Percentiles rank a stretch among this genome's conserved stretches.
These are phyloP conservation scores for Petrolisthes cinctipes DNA, from an alignment of 2,888 invertebrate species.

Conservation along the genomic window DNA sequence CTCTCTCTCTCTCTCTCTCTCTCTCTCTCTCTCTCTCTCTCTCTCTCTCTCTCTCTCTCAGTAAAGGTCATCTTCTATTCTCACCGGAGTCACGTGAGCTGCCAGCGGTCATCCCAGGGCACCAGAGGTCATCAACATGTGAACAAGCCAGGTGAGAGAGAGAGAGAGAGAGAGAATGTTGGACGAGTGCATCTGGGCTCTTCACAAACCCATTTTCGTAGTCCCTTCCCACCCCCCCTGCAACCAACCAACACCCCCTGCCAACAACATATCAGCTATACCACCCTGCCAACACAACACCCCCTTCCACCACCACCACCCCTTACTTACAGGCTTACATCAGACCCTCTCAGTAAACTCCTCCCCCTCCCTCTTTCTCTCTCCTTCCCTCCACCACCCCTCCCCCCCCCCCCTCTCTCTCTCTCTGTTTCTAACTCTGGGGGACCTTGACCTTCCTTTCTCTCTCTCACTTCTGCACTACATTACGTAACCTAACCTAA, in stretches of 20 bases:
- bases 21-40: slow-evolving; percentile 7
- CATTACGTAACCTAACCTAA: neutral
- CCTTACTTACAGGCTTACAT: neutral
- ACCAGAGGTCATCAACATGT: neutral
- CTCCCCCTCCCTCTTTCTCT: neutral
- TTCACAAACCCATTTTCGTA: no score
- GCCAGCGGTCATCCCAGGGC: neutral
- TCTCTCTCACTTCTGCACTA: neutral
- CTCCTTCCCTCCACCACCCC: neutral
- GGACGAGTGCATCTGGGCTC: no score
- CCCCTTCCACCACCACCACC: neutral
- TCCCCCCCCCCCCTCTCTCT: neutral
- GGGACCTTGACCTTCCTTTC: no score
- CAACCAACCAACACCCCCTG: no score
- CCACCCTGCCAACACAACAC: no score
- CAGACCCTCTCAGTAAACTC: neutral
- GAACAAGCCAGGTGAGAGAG: neutral
- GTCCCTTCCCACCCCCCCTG: no score
- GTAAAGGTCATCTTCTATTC: neutral
- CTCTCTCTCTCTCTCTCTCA: slow-evolving; percentile 1
- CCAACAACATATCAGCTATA: no score
- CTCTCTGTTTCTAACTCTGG: no score
- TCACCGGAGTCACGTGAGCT: neutral
- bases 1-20: slow-evolving; percentile 7
- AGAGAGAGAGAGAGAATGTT: neutral